Percentiles rank a stretch among this genome's conserved stretches.
phyloP scores from a whole-genome alignment of 2,113 vertebrate species.

The Scortum barcoo region DNA sequence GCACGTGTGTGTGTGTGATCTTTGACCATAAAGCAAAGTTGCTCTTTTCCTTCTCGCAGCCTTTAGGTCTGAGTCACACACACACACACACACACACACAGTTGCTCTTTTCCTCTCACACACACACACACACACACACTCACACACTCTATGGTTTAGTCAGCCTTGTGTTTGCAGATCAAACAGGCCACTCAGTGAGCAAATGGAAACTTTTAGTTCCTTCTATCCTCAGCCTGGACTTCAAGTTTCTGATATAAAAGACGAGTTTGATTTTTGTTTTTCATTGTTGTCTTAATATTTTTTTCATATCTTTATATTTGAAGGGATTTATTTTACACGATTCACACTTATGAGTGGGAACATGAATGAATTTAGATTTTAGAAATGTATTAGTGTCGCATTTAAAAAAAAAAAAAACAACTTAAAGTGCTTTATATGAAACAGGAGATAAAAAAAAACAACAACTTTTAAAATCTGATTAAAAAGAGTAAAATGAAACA shows the following conservation, averaged over 20 bases:
- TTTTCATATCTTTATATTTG: neutral
- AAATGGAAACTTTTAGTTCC: conserved; percentile 9
- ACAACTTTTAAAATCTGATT: neutral
- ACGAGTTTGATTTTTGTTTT: no score
- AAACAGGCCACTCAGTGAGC: conserved; percentile 23
- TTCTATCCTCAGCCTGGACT: neutral
- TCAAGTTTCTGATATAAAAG: neutral
- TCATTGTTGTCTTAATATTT: neutral
- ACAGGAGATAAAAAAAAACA: neutral
- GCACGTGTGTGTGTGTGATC: neutral
- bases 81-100: conserved; percentile 20
- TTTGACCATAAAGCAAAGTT: conserved; percentile 8
- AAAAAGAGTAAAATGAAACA: neutral
- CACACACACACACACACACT: conserved; percentile 27
- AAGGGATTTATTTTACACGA: neutral
- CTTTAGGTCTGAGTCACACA: conserved; percentile 18
- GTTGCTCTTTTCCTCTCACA: no score
- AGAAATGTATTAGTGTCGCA: no score
- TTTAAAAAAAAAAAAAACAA: no score
- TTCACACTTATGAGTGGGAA: neutral
- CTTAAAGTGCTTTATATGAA: neutral
- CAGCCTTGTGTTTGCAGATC: conserved; percentile 31
- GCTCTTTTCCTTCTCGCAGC: conserved; percentile 3
- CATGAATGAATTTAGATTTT: no score
- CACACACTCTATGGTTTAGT: conserved; percentile 30